Evolutionary conservation across 2,113 vertebrate species (phyloP).

Genomic region (Anolis sagrei): DNA sequence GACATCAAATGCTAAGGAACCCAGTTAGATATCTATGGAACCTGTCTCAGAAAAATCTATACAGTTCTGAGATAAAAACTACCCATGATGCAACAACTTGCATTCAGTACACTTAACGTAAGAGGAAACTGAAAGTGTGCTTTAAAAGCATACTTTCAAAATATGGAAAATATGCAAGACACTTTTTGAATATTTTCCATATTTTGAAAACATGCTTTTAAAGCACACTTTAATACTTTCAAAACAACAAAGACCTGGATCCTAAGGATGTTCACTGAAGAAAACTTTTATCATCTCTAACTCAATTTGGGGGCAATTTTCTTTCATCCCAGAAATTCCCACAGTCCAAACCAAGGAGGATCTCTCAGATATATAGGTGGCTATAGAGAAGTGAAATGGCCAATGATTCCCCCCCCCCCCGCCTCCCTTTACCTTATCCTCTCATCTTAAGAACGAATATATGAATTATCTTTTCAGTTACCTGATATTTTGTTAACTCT

Average conservation of each 20-base stretch:
- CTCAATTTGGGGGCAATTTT: not conserved
- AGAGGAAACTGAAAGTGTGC: not conserved
- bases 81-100: too few species aligned
- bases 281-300: not conserved
- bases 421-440: not conserved
- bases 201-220: too few species aligned
- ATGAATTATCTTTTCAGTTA: conserved; percentile 60
- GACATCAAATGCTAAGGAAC: too few species aligned
- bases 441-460: not conserved
- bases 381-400: too few species aligned
- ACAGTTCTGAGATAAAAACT: too few species aligned
- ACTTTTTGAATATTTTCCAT: not conserved
- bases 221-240: too few species aligned
- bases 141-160: not conserved
- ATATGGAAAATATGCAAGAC: not conserved
- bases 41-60: too few species aligned
- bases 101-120: not conserved
- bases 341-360: not conserved
- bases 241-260: not conserved
- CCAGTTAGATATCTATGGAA: too few species aligned
- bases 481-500: conserved; percentile 92
- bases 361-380: too few species aligned
- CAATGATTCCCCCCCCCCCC: too few species aligned
- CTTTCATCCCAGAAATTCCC: not conserved
- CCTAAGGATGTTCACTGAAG: not conserved